Evolutionary conservation across 2,797 vertebrate genomes (phyloP), one percentile per base, ranked within the genome.

Genomic region (Molossus alvarezi): DNA sequence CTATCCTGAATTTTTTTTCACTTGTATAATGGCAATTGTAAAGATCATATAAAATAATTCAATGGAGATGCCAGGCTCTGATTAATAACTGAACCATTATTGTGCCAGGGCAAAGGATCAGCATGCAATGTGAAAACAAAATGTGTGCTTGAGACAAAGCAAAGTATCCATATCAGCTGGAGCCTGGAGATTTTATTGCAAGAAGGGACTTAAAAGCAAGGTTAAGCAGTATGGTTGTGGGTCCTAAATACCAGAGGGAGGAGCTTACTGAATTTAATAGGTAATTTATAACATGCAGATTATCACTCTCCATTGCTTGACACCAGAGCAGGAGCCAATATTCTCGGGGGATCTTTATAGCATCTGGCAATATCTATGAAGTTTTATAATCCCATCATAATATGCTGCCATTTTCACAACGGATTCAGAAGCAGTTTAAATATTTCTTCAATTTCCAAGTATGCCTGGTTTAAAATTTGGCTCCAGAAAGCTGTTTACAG

Each of bases 401-500:
- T n/a, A n/a, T 45, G 2, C 11, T 88, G 1, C 71, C 33, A 64
- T 86, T 77, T 93, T 79, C 60, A 81, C 23, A 94, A 88, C 69
- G 55, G 45, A 64, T 64, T 95, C 58, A 94, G 67, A 62, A 75
- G 55, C 13, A 85, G 41, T 94, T 64, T 75, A 51, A 88, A 83
- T 65, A 82, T 85, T 91, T 82, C 25, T 92, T 81, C 18, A n/a
- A 25, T 85, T 96, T 90, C 27, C 57, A 90, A 83, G 29, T 69
- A 71, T 37, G 21, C 37, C 15, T 51, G 18, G 80, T 88, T 95
- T 94, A 60, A 96, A 71, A 14, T 12, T 81, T 29, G 48, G 6
- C 4, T 90, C 77, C 67, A 93, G 64, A 84, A 95, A 95, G 17
- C 21, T 86, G 25, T 75, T 79, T 77, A 81, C 45, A 75, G n/a